Conservation (phyloP, 1,140 invertebrate genomes). For the Monochamus saltuarius region DNA sequence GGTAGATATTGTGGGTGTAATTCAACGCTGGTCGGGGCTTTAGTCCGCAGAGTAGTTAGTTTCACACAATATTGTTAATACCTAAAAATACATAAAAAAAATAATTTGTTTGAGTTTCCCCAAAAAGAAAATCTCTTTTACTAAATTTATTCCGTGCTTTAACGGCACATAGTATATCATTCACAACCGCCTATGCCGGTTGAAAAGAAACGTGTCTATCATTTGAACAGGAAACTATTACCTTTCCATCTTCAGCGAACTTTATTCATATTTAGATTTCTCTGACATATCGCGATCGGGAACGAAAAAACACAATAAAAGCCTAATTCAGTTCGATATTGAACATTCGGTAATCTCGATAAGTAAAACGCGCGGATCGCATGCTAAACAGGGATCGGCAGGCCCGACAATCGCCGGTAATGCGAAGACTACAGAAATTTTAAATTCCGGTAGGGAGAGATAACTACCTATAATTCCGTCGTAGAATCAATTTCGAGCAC, state of each 20-base stretch:
- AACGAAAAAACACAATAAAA: slow-evolving; percentile 32
- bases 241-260: background rate
- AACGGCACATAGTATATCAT: no score
- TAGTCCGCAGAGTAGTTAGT: no score
- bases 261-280: slow-evolving; percentile 14
- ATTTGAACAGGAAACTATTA: slow-evolving; percentile 11
- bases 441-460: slow-evolving; percentile 20
- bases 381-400: slow-evolving; percentile 21
- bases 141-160: no score
- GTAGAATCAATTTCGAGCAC: slow-evolving; percentile 23
- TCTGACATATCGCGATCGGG: slow-evolving; percentile 11
- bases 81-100: no score
- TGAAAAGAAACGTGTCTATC: background rate
- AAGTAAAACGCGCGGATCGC: slow-evolving; percentile 29
- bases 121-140: no score
- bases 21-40: no score
- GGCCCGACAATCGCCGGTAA: no score
- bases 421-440: no score
- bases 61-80: no score
- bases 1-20: no score
- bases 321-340: slow-evolving; percentile 37
- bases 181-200: no score
- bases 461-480: slow-evolving; percentile 39
- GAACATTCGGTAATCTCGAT: slow-evolving; percentile 37
- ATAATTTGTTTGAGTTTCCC: no score